phyloP scores from a whole-genome alignment of 2,113 vertebrate species.

The Silurus meridionalis region DNA sequence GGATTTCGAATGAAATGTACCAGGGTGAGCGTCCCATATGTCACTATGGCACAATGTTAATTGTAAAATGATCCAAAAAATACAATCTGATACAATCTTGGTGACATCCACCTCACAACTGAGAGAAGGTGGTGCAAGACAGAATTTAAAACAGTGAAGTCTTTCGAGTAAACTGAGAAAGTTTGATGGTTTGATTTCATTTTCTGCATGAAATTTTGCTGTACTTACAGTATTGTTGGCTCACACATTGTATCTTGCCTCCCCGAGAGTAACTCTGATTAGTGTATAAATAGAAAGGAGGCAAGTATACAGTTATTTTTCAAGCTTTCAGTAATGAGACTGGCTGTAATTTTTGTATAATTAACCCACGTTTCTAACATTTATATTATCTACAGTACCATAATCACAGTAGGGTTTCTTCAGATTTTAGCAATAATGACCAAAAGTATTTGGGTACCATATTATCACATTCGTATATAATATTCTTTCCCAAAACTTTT shows the following conservation, averaged over 20 bases:
- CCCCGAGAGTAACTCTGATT: not conserved
- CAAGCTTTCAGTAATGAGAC: not conserved
- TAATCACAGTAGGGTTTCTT: too few species aligned
- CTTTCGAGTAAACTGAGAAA: not conserved
- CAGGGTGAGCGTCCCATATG: not conserved
- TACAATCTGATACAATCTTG: not conserved
- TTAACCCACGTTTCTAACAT: not conserved
- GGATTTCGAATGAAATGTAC: not conserved
- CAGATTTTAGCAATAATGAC: not conserved
- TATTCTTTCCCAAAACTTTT: too few species aligned
- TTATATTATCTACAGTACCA: not conserved
- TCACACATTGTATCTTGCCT: not conserved
- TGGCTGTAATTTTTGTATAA: not conserved
- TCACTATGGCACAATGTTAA: not conserved
- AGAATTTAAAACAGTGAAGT: not conserved
- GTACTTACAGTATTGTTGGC: not conserved
- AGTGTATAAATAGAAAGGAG: not conserved
- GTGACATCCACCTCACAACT: not conserved
- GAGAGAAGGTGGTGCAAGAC: not conserved
- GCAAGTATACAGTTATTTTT: not conserved
- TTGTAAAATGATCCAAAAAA: not conserved
- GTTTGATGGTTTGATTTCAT: not conserved
- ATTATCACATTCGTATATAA: not conserved
- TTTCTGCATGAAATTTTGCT: not conserved
- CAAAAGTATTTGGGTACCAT: not conserved